Conservation (phyloP, 2,113 vertebrate species). For the Stictonetta naevosa region DNA sequence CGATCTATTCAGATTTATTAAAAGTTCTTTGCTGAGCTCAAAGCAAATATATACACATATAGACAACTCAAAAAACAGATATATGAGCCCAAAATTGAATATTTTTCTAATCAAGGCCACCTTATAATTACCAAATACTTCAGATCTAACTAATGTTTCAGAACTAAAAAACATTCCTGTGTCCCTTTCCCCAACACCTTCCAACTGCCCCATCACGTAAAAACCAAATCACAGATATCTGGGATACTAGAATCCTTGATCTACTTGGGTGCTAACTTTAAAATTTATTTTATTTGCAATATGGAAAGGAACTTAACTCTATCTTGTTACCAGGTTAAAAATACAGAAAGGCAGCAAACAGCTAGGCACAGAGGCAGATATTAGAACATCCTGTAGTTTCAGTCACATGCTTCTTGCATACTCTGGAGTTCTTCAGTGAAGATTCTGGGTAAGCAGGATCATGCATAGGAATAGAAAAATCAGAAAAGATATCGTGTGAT, state of each 20-base stretch:
- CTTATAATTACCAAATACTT: background rate
- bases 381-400: background rate
- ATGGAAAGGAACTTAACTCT: background rate
- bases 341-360: background rate
- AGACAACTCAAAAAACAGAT: background rate
- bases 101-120: background rate
- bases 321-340: background rate
- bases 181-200: background rate
- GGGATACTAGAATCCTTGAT: background rate
- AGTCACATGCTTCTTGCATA: fast-evolving
- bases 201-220: background rate
- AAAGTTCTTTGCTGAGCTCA: background rate
- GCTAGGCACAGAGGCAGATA: background rate
- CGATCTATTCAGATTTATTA: background rate
- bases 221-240: background rate
- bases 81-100: background rate
- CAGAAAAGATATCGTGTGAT: fast-evolving
- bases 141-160: background rate
- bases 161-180: background rate
- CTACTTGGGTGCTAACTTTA: background rate
- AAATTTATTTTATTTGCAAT: background rate
- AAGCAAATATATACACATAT: background rate
- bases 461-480: background rate
- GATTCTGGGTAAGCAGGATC: background rate
- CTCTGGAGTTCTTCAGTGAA: background rate